Evolutionary conservation across 2,113 vertebrate genomes (phyloP), one percentile per base, ranked within the genome.

Genomic region (Engystomops pustulosus): DNA sequence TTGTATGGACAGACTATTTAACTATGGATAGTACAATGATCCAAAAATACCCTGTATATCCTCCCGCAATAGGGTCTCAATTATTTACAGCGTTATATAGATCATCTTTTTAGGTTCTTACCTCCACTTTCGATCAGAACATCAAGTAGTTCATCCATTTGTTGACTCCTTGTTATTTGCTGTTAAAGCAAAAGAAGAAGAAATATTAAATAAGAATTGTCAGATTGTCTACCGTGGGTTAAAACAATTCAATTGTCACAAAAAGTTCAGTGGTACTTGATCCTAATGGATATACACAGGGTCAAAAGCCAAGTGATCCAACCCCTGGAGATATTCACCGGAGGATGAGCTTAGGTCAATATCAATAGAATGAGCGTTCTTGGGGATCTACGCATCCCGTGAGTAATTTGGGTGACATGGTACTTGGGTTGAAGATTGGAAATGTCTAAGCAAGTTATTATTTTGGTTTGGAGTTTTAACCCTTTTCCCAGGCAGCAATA

Each of bases 71-170:
- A n/a, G n/a, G n/a, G n/a, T n/a, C n/a, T n/a, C n/a, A n/a, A n/a
- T n/a, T n/a, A n/a, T n/a, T n/a, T n/a, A n/a, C n/a, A n/a, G n/a
- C n/a, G n/a, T n/a, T n/a, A n/a, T n/a, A n/a, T n/a, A n/a, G 93
- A 98, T 93, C 91, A 3, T 45, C 27, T 20, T 32, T 1, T 68
- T 27, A 79, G 38, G 27, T 20, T 47, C 94, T 77, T 93, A 99
- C 98, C 98, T 98, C 97, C 97, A 27, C 96, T 99, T 91, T 98
- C 98, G 91, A 99, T 99, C 75, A 99, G 96, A 81, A 99, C 97
- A 32, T 99, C 98, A 87, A 99, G 88, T 83, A 99, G 96, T 88
- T 99, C 98, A 1, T 99, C 98, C 96, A 99, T 99, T 92, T 99
- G 97, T 90, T 99, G 97, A 90, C 97, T 99, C 89, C 95, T 94